phyloP scores from a whole-genome alignment of 1,140 invertebrate genomes.

The Euglossa dilemma region DNA sequence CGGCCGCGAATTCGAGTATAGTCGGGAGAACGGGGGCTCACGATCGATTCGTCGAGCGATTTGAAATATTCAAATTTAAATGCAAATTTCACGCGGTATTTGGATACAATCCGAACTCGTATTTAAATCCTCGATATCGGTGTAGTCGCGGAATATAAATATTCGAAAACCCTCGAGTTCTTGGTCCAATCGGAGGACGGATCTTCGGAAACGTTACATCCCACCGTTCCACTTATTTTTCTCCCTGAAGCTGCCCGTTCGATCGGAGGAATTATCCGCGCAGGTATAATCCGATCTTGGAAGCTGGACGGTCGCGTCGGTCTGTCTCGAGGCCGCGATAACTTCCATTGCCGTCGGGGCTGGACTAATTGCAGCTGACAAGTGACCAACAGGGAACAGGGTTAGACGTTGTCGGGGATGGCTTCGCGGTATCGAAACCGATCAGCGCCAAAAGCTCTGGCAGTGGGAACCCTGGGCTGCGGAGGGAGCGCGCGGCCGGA shows the following conservation, averaged over 20 bases:
- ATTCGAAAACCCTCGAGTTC: no score
- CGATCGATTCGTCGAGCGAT: no score
- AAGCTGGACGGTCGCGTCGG: neutral
- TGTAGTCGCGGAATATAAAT: no score
- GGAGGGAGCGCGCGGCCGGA: constrained; percentile 37
- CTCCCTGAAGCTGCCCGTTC: no score
- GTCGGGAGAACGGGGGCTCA: no score
- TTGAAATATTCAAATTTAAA: no score
- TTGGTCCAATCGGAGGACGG: neutral
- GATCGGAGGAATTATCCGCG: neutral
- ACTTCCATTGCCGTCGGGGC: constrained; percentile 9
- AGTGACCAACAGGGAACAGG: constrained; percentile 60
- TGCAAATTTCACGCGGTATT: no score
- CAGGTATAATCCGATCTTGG: neutral
- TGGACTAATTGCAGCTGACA: constrained; percentile 72
- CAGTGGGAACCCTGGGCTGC: constrained; percentile 29
- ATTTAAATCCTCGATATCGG: no score
- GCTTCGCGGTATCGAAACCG: constrained; percentile 70
- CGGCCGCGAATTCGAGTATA: no score
- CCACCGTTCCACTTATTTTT: no score
- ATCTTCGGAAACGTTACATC: neutral
- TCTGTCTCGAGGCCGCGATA: neutral
- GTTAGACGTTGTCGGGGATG: constrained; percentile 54
- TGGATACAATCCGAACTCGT: no score
- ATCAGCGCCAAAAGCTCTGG: constrained; percentile 66